phyloP scores from a whole-genome alignment of 2,113 vertebrate genomes.

The Urocynchramus pylzowi region DNA sequence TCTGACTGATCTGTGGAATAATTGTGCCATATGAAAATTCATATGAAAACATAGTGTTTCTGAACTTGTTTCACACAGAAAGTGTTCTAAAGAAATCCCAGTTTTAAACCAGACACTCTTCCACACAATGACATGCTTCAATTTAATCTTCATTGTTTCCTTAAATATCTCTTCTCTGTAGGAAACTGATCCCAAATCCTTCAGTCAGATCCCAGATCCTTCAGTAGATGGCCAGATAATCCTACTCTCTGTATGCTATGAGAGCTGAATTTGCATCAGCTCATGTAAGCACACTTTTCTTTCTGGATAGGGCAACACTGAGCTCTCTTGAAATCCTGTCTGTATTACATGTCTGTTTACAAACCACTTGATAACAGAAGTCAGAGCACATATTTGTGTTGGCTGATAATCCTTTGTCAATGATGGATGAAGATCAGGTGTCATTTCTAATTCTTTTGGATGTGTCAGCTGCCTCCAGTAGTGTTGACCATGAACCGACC shows the following conservation, averaged over 20 bases:
- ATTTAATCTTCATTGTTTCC: not conserved
- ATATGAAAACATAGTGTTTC: not conserved
- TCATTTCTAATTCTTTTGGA: slow-evolving; percentile 1
- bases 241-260: not conserved
- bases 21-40: not conserved
- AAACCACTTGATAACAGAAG: slow-evolving; percentile 12
- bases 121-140: not conserved
- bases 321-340: not conserved
- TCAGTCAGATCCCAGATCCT: not conserved
- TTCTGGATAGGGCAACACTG: not conserved
- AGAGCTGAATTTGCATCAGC: not conserved
- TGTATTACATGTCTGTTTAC: not conserved
- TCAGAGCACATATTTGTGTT: slow-evolving; percentile 5
- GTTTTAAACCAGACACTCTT: not conserved
- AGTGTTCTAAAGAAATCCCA: not conserved
- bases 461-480: slow-evolving; percentile 14
- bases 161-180: not conserved
- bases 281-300: not conserved
- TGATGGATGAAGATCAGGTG: slow-evolving; percentile 41
- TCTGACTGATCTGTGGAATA: not conserved
- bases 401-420: not conserved
- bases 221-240: not conserved
- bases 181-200: not conserved
- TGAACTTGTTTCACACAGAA: not conserved
- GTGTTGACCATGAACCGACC: slow-evolving; percentile 13